phyloP scores from a whole-genome alignment of 2,797 vertebrate genomes.

The Cryptoprocta ferox region DNA sequence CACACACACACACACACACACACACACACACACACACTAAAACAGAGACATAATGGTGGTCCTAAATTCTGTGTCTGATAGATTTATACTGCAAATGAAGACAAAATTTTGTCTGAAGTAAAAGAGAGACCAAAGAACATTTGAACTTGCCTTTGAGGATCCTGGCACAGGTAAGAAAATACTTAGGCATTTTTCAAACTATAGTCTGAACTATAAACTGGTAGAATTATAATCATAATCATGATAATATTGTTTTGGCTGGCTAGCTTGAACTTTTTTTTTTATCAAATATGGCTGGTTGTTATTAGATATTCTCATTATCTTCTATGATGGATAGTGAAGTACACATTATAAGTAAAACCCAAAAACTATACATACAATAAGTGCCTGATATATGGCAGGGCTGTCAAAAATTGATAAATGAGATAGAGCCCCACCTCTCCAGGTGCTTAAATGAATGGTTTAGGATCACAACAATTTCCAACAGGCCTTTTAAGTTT shows the following conservation, averaged over 20 bases:
- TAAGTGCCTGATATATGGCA: background rate
- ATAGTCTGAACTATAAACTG: background rate
- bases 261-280: background rate
- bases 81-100: background rate
- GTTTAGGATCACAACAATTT: background rate
- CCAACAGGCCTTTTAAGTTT: background rate
- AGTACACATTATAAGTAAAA: background rate
- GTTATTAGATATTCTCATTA: background rate
- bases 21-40: background rate
- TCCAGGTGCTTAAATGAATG: background rate
- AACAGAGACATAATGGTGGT: background rate
- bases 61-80: background rate
- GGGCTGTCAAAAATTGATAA: background rate
- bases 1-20: background rate
- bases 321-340: background rate
- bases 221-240: background rate
- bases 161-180: background rate
- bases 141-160: background rate
- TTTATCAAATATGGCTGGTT: background rate
- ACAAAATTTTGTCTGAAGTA: background rate
- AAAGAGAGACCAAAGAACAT: background rate
- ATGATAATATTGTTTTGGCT: background rate
- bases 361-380: background rate
- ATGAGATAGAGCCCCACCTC: background rate
- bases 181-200: background rate